phyloP scores from a whole-genome alignment of 1,140 invertebrate species.

The Achroia grisella region DNA sequence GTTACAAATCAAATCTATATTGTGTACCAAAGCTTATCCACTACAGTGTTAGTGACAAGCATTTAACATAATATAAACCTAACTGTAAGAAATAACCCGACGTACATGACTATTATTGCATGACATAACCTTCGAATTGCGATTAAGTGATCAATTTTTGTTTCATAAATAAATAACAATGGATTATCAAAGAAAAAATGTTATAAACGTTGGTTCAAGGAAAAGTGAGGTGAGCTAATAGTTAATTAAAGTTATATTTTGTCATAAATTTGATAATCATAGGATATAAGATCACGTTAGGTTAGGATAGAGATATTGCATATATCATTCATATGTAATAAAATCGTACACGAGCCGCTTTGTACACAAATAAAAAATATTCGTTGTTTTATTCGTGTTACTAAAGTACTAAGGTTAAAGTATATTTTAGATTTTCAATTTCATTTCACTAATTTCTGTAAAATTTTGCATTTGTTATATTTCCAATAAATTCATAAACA shows the following conservation, averaged over 20 bases:
- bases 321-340: too few species aligned
- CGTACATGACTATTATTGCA: slow-evolving; percentile 7
- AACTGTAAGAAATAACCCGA: background rate
- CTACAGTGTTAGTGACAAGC: slow-evolving; percentile 67
- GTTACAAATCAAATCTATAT: background rate
- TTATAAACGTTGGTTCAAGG: slow-evolving; percentile 61
- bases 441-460: too few species aligned
- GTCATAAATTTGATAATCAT: too few species aligned
- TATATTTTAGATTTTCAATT: too few species aligned
- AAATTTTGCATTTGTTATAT: too few species aligned
- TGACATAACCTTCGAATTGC: slow-evolving; percentile 41
- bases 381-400: too few species aligned
- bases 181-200: slow-evolving; percentile 41
- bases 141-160: slow-evolving; percentile 18
- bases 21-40: slow-evolving; percentile 41
- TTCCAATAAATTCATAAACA: too few species aligned
- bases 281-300: too few species aligned
- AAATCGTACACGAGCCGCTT: too few species aligned
- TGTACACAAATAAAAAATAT: too few species aligned
- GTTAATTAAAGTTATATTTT: background rate
- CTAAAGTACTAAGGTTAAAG: too few species aligned
- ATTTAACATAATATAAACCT: background rate
- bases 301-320: too few species aligned
- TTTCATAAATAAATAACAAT: slow-evolving; percentile 20
- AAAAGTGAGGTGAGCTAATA: slow-evolving; percentile 56